These are phyloP conservation scores for Conger conger DNA, from an alignment of 2,113 vertebrate species.

Conservation along the genomic window DNA sequence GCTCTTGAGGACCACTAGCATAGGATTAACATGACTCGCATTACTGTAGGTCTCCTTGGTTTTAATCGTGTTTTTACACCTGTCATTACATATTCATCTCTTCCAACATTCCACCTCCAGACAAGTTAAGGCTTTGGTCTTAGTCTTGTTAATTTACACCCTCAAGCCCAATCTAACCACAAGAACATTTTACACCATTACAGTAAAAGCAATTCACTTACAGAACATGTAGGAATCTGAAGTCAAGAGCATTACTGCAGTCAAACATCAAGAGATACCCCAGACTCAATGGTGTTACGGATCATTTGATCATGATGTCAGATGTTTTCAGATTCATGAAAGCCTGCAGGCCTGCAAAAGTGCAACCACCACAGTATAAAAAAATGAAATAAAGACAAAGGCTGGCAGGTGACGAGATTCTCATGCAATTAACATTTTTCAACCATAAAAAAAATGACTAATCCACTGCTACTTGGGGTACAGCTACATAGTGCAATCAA, in stretches of 20 bases:
- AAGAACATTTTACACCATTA: not conserved
- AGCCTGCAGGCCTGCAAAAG: no score
- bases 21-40: no score
- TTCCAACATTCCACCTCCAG: conserved; percentile 40
- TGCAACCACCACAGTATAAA: no score
- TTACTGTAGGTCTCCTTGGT: conserved; percentile 30
- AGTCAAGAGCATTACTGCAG: not conserved
- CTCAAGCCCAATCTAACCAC: not conserved
- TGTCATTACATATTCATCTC: conserved; percentile 43
- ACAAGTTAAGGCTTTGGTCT: not conserved
- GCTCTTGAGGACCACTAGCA: no score
- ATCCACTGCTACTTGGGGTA: not conserved
- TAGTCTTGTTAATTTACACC: not conserved
- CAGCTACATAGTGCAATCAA: not conserved
- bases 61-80: conserved; percentile 54
- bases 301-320: not conserved
- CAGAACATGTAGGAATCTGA: not conserved
- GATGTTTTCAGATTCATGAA: not conserved
- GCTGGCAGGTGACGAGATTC: not conserved
- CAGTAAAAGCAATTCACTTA: not conserved
- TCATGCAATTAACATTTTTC: no score
- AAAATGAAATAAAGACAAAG: not conserved
- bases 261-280: not conserved
- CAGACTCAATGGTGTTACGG: not conserved
- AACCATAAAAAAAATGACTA: not conserved